These are phyloP conservation scores for Philopedon plagiatum DNA, from an alignment of 2,888 invertebrate genomes.

Conservation along the genomic window DNA sequence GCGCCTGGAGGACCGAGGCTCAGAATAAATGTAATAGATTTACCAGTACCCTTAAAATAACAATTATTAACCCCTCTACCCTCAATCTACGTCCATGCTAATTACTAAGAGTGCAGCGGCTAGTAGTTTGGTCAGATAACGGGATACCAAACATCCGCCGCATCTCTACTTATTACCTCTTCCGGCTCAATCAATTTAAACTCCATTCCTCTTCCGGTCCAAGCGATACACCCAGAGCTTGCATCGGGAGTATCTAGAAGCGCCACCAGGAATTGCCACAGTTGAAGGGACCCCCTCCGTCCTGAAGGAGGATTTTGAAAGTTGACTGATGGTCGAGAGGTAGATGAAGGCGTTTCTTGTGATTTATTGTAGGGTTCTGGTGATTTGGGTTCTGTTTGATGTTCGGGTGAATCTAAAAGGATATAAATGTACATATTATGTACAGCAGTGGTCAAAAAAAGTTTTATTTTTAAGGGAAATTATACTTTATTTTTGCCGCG, in stretches of 20 bases:
- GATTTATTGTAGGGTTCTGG: conserved; percentile 10
- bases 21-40: no score
- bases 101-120: no score
- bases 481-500: no score
- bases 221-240: conserved; percentile 88
- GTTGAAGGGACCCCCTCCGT: conserved; percentile 87
- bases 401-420: conserved; percentile 11
- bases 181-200: conserved; percentile 97
- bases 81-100: no score
- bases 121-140: no score
- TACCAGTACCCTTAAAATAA: no score
- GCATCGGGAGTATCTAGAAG: conserved; percentile 78
- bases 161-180: conserved; percentile 81
- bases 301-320: conserved; percentile 52
- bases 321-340: background rate
- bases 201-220: conserved; percentile 96
- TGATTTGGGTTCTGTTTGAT: background rate
- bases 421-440: background rate
- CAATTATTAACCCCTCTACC: no score
- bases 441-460: no score
- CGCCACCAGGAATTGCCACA: conserved; percentile 96
- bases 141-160: no score
- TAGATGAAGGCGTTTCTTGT: conserved; percentile 9
- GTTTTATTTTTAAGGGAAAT: no score
- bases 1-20: no score